Evolutionary conservation across 2,797 vertebrate genomes (phyloP).

Genomic region (Cuculus canorus): DNA sequence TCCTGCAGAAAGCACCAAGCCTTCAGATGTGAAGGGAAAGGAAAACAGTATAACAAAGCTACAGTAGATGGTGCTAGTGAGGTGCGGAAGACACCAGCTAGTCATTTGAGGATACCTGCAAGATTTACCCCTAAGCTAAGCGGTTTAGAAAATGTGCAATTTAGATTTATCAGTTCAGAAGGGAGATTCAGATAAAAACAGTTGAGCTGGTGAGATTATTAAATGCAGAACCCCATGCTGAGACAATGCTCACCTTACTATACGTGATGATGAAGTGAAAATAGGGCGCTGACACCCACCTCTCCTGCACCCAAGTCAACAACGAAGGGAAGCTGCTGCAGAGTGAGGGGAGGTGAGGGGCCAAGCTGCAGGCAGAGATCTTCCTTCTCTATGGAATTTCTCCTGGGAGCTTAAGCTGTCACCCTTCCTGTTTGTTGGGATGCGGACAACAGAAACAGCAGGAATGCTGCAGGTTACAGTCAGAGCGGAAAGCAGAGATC

Average conservation of each 20-base stretch:
- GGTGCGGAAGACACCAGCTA: slow-evolving; percentile 66
- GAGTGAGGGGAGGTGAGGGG: background rate
- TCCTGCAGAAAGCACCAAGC: background rate
- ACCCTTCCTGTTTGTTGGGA: background rate
- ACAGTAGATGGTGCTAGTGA: slow-evolving; percentile 80
- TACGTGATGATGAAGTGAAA: slow-evolving; percentile 18
- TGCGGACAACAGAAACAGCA: background rate
- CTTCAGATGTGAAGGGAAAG: background rate
- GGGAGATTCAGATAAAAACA: slow-evolving; percentile 75
- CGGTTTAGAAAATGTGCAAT: slow-evolving; percentile 76
- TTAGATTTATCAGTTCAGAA: slow-evolving; percentile 77
- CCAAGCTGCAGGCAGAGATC: background rate
- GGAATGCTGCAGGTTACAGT: background rate
- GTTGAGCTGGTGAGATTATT: slow-evolving; percentile 75
- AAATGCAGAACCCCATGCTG: slow-evolving; percentile 64
- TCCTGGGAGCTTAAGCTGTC: background rate
- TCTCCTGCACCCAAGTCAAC: background rate
- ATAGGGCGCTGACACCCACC: background rate
- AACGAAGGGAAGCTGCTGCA: background rate
- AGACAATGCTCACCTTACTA: slow-evolving; percentile 41
- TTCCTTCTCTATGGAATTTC: background rate
- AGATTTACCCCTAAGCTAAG: slow-evolving; percentile 71
- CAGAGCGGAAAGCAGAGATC: background rate
- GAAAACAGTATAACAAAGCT: slow-evolving; percentile 41
- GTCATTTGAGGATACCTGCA: slow-evolving; percentile 67